A percentile compares a stretch with the other conserved stretches of the same genome.
These are phyloP conservation scores for Phyllotis vaccarum DNA, from an alignment of 2,797 vertebrate genomes.

Conservation along the genomic window DNA sequence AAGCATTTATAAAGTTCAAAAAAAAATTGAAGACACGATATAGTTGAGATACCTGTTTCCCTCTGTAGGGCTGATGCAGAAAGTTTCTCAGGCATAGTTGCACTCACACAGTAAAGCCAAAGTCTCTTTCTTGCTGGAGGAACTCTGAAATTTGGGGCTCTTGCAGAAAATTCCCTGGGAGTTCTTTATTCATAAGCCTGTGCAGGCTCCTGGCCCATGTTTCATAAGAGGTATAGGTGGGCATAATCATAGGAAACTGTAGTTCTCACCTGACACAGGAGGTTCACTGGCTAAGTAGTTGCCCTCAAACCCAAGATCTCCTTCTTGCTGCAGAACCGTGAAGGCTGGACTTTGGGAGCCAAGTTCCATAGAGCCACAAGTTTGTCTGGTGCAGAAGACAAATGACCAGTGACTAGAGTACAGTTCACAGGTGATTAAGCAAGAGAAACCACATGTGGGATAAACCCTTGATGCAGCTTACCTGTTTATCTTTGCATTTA, in stretches of 20 bases:
- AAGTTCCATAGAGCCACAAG: not conserved
- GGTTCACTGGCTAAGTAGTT: not conserved
- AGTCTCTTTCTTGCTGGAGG: not conserved
- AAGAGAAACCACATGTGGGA: not conserved
- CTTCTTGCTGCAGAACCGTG: not conserved
- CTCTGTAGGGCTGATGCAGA: not conserved
- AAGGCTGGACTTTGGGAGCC: too few relatives aligned
- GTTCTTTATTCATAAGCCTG: too few relatives aligned
- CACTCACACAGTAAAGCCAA: not conserved
- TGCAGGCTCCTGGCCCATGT: not conserved
- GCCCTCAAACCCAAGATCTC: not conserved
- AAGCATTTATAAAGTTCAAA: not conserved
- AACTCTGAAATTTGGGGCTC: not conserved
- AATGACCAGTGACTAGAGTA: not conserved
- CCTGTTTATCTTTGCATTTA: not conserved
- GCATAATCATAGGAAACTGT: not conserved
- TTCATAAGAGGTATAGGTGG: not conserved
- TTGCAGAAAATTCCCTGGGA: not conserved
- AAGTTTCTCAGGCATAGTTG: not conserved
- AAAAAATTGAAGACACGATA: not conserved
- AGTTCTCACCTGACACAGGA: not conserved
- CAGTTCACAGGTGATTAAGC: not conserved
- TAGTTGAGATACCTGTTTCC: not conserved
- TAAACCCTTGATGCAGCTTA: not conserved
- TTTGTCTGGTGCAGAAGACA: not conserved